These are phyloP conservation scores for Takifugu rubripes DNA, from an alignment of 2,797 vertebrate genomes.

Conservation along the genomic window DNA sequence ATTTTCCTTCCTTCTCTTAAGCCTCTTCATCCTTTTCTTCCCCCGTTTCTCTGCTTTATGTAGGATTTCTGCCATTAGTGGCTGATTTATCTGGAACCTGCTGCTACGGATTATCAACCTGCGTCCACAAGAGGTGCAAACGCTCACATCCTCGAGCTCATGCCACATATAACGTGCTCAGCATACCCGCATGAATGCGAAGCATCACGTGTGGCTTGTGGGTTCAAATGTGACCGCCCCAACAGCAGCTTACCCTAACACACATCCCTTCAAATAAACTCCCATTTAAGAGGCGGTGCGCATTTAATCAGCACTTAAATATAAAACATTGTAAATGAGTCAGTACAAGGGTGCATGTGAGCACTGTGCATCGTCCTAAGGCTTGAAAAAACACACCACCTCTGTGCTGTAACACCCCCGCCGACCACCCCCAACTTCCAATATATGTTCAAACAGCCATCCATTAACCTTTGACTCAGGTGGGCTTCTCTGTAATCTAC, in stretches of 20 bases:
- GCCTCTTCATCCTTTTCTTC: conserved; percentile 24
- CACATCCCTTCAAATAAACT: background rate
- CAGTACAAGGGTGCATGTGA: conserved; percentile 54
- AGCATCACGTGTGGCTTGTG: conserved; percentile 37
- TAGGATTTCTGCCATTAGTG: conserved; percentile 41
- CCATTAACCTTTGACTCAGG: conserved; percentile 81
- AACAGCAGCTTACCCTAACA: conserved; percentile 42
- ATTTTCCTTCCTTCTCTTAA: conserved; percentile 11
- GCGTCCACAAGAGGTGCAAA: conserved; percentile 41
- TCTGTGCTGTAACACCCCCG: conserved; percentile 41
- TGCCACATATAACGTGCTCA: conserved; percentile 6
- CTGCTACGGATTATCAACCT: conserved; percentile 61
- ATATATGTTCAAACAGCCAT: conserved; percentile 80
- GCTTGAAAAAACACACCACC: conserved; percentile 67
- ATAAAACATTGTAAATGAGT: conserved; percentile 32
- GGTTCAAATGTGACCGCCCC: conserved; percentile 54
- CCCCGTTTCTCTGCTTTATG: conserved; percentile 2
- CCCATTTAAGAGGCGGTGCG: background rate
- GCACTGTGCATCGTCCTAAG: conserved; percentile 60
- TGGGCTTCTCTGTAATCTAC: conserved; percentile 77
- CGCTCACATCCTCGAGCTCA: conserved; percentile 19
- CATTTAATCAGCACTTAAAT: background rate
- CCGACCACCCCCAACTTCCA: conserved; percentile 58
- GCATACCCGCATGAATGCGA: conserved; percentile 15
- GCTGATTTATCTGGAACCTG: conserved; percentile 32